Evolutionary conservation across 1,140 invertebrate genomes (phyloP).

Genomic region (Mizuhopecten yessoensis): DNA sequence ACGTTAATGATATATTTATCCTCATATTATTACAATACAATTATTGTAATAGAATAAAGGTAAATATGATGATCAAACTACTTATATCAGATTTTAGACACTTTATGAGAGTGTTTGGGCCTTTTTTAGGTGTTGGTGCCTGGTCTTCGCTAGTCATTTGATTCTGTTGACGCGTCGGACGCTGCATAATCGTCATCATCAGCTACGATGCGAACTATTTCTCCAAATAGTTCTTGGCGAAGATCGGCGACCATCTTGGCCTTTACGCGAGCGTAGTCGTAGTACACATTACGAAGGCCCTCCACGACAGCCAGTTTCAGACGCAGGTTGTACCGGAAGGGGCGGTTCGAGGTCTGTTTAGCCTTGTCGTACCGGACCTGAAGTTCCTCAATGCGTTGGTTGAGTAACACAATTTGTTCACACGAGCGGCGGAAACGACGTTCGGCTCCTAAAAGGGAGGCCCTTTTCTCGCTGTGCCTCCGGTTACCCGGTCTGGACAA

Average conservation of each 20-base stretch:
- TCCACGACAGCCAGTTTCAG: constrained; percentile 60
- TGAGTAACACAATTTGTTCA: constrained; percentile 57
- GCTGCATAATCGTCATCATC: background rate
- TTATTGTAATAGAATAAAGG: no score
- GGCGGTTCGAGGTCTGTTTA: constrained; percentile 43
- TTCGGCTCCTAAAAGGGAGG: constrained; percentile 34
- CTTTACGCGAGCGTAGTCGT: constrained; percentile 63
- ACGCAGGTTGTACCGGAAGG: constrained; percentile 63
- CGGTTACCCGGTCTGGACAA: background rate
- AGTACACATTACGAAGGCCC: constrained; percentile 61
- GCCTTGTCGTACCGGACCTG: constrained; percentile 49
- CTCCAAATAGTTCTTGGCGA: constrained; percentile 57
- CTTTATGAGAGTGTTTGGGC: background rate
- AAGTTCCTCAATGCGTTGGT: constrained; percentile 43
- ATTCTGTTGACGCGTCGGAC: background rate
- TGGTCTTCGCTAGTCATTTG: background rate
- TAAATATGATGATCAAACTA: no score
- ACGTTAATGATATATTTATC: no score
- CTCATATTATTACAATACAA: no score
- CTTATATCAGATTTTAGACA: no score
- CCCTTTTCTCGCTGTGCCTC: background rate
- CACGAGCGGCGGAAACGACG: constrained; percentile 50
- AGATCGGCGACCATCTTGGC: constrained; percentile 55
- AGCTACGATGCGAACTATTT: constrained; percentile 45
- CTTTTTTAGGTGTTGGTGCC: background rate